A percentile compares a stretch with the other conserved stretches of the same genome.
Conservation (phyloP, 1,140 invertebrate genomes). For the Metaphire vulgaris region DNA sequence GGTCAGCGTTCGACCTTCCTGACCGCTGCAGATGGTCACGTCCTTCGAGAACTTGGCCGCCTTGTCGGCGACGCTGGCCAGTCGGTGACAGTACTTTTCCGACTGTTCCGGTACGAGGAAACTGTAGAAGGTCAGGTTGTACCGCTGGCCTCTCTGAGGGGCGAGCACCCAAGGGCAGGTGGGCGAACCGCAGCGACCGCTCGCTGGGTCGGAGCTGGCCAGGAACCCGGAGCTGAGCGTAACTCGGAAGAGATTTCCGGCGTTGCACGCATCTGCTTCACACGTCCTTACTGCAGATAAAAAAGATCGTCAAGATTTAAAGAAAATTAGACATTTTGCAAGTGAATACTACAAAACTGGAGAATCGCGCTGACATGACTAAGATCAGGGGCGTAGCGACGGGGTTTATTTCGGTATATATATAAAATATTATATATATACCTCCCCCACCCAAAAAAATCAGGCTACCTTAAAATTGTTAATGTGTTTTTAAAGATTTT, state of each 20-base stretch:
- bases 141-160: slow-evolving; percentile 12
- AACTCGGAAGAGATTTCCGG: not conserved
- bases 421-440: no score
- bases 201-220: not conserved
- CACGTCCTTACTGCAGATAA: not conserved
- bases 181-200: slow-evolving; percentile 7
- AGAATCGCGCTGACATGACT: no score
- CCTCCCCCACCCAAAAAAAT: no score
- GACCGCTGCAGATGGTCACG: slow-evolving; percentile 17
- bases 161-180: slow-evolving; percentile 14
- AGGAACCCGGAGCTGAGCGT: slow-evolving; percentile 9
- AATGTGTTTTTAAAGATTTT: no score
- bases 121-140: slow-evolving; percentile 22
- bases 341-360: no score
- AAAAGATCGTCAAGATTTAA: not conserved
- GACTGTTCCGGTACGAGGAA: not conserved
- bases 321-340: not conserved
- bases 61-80: not conserved
- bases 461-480: no score
- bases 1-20: not conserved
- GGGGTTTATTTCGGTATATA: no score
- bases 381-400: no score
- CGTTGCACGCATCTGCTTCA: not conserved
- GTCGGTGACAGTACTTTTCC: slow-evolving; percentile 7
- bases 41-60: slow-evolving; percentile 3